Evolutionary conservation across 2,113 vertebrate genomes (phyloP).

Genomic region (Poeciliopsis occidentalis): DNA sequence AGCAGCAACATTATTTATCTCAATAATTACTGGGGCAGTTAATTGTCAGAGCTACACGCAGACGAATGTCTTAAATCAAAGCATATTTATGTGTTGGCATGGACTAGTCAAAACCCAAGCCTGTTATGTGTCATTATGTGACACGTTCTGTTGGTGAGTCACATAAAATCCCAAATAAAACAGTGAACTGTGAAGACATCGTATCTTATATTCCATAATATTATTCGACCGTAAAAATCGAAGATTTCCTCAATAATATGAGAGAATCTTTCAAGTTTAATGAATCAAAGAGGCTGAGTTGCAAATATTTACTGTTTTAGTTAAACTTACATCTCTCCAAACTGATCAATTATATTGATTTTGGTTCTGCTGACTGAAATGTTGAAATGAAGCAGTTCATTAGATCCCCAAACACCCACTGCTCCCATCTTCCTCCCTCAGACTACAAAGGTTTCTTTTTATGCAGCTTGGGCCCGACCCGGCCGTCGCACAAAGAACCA

Average conservation of each 20-base stretch:
- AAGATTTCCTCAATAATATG: neutral
- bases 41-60: no score
- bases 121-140: neutral
- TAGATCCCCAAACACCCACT: conserved; percentile 45
- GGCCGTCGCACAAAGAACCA: conserved; percentile 65
- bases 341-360: no score
- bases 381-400: conserved; percentile 64
- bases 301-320: conserved; percentile 1
- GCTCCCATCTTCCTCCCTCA: conserved; percentile 56
- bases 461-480: conserved; percentile 29
- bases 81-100: no score
- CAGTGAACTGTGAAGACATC: neutral
- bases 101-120: no score
- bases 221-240: neutral
- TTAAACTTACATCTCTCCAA: neutral
- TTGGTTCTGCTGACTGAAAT: conserved; percentile 19
- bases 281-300: neutral
- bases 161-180: neutral
- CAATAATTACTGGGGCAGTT: no score
- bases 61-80: no score
- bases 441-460: conserved; percentile 65
- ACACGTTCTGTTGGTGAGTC: neutral
- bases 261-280: neutral
- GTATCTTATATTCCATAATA: neutral
- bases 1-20: no score